These are phyloP conservation scores for Cancer borealis DNA, from an alignment of 2,888 invertebrate genomes.

Conservation along the genomic window DNA sequence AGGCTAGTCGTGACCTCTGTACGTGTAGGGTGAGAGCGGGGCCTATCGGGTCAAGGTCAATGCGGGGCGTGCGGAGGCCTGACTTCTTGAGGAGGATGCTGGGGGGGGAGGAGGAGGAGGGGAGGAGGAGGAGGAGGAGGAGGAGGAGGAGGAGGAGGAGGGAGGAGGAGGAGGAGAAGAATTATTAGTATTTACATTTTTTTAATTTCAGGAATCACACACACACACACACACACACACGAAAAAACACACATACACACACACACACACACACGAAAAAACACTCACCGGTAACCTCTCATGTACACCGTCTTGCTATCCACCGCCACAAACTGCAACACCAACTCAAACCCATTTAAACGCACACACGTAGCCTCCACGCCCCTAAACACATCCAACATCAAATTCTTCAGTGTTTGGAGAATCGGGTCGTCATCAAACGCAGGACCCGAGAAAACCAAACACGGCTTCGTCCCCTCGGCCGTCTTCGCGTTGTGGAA, in stretches of 20 bases:
- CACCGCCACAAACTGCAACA: conserved; percentile 91
- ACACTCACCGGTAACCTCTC: conserved; percentile 83
- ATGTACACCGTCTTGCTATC: conserved; percentile 86
- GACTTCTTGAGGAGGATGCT: conserved; percentile 94
- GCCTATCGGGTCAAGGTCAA: conserved; percentile 96
- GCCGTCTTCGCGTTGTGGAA: conserved; percentile 89
- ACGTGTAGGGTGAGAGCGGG: conserved; percentile 93
- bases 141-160: not conserved
- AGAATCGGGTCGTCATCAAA: conserved; percentile 83
- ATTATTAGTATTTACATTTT: no score
- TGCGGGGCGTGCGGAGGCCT: conserved; percentile 91
- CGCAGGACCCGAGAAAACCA: conserved; percentile 93
- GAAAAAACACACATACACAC: no score
- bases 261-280: no score
- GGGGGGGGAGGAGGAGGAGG: conserved; percentile 81
- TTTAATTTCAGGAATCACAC: no score
- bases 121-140: not conserved
- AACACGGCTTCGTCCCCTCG: conserved; percentile 84
- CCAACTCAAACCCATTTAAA: conserved; percentile 96
- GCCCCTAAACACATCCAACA: conserved; percentile 95
- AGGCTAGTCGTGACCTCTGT: conserved; percentile 92
- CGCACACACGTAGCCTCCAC: conserved; percentile 89
- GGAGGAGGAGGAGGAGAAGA: not conserved
- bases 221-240: no score
- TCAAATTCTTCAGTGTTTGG: conserved; percentile 88